Evolutionary conservation across 2,113 vertebrate genomes (phyloP), one percentile per base, ranked within the genome.

Genomic region (Marmota flaviventris): DNA sequence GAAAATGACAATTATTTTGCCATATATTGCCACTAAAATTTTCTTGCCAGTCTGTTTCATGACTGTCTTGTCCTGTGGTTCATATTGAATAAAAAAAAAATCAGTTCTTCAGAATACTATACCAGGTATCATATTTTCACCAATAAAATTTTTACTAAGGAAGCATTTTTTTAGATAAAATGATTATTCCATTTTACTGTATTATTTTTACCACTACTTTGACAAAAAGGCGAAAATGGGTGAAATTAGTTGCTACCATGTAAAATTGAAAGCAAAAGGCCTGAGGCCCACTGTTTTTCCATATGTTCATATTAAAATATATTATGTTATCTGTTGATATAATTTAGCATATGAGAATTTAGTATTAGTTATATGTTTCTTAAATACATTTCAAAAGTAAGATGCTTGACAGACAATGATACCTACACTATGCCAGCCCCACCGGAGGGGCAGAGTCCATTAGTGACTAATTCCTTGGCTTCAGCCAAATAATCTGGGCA

Each of bases 1-100:
- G 14, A 45, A 93, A 77, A 75, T 61, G 11, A 73, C 24, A 84
- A 85, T 90, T 83, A 90, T 76, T 88, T 91, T 91, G 4, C 48
- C 24, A 78, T 27, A 56, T 72, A 76, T n/a, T 61, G 25, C 42
- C 34, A 67, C 45, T 53, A 14, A 79, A 39, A 14, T 8, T 73
- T 34, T 51, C 2, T 75, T 6, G 29, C 79, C 27, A 89, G 25
- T 17, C 32, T 93, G 27, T 78, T 87, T 83, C 78, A n/a, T 42
- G 12, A 67, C 67, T 75, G 14, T 16, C 45, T 89, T 87, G 4
- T 69, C n/a, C 24, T 79, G 17, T 92, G 76, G 22, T 89, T 89
- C 17, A 9, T 69, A 82, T 7, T 48, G 22, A 79, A 63, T 83
- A 16, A 94, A 73, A 84, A 37, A 37, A 6, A 84, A 95, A 79